Evolutionary conservation across 2,888 invertebrate species (phyloP), one percentile per base, ranked within the genome.

Genomic region (Eudasyphora cyanicolor): DNA sequence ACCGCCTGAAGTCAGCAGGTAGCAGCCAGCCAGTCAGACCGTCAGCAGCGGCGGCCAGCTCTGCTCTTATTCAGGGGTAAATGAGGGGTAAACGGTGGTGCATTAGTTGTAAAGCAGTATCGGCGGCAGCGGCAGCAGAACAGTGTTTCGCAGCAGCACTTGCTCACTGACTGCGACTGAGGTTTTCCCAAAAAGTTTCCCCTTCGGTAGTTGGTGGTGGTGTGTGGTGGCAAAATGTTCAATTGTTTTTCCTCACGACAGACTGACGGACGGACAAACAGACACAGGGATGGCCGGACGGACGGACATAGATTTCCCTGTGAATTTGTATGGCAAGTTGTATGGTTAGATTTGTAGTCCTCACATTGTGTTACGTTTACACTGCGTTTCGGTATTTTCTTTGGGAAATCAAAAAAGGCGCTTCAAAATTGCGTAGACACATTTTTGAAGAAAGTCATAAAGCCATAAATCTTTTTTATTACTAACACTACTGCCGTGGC

Each of bases 401-500:
- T 29, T 60, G 27, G 32, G 29, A 4, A 0, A 29, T 14, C 2
- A 60, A 38, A 64, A 54, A 69, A 74, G 73, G 76, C 84, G 84
- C 75, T 73, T 42, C 51, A 81, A 81, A 84, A 84, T 84, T 84
- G 78, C 81, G 69, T 81, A 81, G 84, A 84, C 78, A 80, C n/a
- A n/a, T n/a, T n/a, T 82, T 85, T 79, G 71, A 76, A 82, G 82
- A n/a, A 81, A 79, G 76, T 82, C 82, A 84, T 85, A 86, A 86
- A 85, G 69, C 27, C 79, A 86, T 86, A 86, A 86, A 86, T 86
- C 86, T 86, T 83, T 82, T 86, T 85, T 85, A 86, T 80, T 77
- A 76, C 64, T 29, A 62, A 77, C 49, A 60, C 45, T 78, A 64
- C 64, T 21, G 27, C n/a, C 70, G 38, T 42, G 35, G 69, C 74